A percentile compares a stretch with the other conserved stretches of the same genome.
These are phyloP conservation scores for Brachyrhaphis roseni DNA, from an alignment of 2,797 vertebrate genomes.

Conservation along the genomic window DNA sequence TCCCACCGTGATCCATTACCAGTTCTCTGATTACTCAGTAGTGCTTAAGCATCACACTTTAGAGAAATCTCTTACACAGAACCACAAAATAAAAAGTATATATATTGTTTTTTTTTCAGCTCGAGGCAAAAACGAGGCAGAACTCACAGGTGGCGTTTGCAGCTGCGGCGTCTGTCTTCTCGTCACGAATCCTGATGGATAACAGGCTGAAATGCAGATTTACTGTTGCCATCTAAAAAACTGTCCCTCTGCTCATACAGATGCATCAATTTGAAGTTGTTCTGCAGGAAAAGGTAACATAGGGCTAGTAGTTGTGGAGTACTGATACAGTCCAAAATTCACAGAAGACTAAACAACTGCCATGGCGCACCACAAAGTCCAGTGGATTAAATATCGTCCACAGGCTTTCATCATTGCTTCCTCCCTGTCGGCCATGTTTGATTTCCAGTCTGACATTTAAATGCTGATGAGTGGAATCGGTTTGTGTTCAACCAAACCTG, in stretches of 20 bases:
- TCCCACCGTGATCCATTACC: not conserved
- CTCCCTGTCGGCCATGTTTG: too few species aligned
- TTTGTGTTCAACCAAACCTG: too few species aligned
- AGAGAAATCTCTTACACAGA: not conserved
- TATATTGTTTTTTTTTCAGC: not conserved
- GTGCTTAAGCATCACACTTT: not conserved
- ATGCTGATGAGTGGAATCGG: too few species aligned
- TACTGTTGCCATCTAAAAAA: not conserved
- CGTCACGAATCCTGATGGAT: not conserved
- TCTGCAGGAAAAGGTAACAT: not conserved
- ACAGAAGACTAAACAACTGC: too few species aligned
- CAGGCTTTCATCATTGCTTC: too few species aligned
- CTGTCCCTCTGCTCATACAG: not conserved
- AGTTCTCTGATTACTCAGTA: not conserved
- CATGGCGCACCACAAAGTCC: too few species aligned
- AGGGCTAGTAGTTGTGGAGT: not conserved
- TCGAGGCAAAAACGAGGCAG: not conserved
- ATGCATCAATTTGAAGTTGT: not conserved
- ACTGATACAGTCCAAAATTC: not conserved
- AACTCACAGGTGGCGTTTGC: not conserved
- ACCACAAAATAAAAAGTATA: not conserved
- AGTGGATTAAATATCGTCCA: too few species aligned
- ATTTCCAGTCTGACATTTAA: too few species aligned
- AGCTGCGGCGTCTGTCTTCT: not conserved
- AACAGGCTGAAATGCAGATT: conserved; percentile 1